These are phyloP conservation scores for Drosophila sechellia DNA, from an alignment of 1,140 invertebrate species.

Conservation along the genomic window DNA sequence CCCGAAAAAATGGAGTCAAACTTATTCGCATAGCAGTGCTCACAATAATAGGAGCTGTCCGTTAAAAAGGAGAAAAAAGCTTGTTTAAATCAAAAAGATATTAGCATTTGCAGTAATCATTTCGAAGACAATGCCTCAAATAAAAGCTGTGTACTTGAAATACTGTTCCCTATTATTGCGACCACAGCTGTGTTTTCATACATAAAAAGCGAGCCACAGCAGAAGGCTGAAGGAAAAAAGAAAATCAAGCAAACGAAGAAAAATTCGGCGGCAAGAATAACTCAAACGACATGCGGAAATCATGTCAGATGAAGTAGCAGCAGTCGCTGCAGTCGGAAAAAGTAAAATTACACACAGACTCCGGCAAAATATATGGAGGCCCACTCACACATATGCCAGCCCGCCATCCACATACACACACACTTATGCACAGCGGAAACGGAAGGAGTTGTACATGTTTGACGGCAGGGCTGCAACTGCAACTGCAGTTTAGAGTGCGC, in stretches of 20 bases:
- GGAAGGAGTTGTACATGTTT: slow-evolving; percentile 75
- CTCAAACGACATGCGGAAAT: slow-evolving; percentile 81
- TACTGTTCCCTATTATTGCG: slow-evolving; percentile 5
- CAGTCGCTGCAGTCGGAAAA: slow-evolving; percentile 36
- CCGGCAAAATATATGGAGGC: slow-evolving; percentile 65
- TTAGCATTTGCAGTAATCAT: background rate
- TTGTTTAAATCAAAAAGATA: too few species aligned
- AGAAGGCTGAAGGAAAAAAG: slow-evolving; percentile 15
- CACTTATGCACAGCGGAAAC: slow-evolving; percentile 49
- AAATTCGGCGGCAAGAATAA: slow-evolving; percentile 56
- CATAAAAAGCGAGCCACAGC: slow-evolving; percentile 16
- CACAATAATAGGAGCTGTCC: background rate
- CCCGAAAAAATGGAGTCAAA: slow-evolving; percentile 47
- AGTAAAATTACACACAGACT: slow-evolving; percentile 40
- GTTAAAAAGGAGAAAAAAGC: background rate
- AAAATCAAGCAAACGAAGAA: slow-evolving; percentile 57
- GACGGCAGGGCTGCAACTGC: slow-evolving; percentile 45
- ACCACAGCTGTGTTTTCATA: slow-evolving; percentile 18
- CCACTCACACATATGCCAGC: slow-evolving; percentile 42
- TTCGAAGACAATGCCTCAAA: too few species aligned
- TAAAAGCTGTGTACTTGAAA: too few species aligned
- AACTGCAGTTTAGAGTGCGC: slow-evolving; percentile 20
- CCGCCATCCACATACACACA: slow-evolving; percentile 11
- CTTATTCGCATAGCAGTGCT: slow-evolving; percentile 4
- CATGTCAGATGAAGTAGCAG: slow-evolving; percentile 79